These are phyloP conservation scores for Campylomormyrus numenius DNA, from an alignment of 2,113 vertebrate species.

Conservation along the genomic window DNA sequence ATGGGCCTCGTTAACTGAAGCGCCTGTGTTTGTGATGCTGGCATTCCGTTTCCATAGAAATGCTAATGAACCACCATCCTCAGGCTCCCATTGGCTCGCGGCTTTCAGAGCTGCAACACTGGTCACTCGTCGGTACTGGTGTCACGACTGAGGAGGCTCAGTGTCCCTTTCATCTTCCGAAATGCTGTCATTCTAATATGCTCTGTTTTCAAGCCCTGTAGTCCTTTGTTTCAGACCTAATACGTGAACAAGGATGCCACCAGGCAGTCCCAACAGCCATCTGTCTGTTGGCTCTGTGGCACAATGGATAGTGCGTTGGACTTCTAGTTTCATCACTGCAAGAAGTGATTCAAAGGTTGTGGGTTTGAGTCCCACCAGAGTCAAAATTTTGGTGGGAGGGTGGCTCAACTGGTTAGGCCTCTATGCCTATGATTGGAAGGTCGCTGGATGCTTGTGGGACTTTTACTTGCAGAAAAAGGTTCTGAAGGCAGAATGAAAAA, in stretches of 20 bases:
- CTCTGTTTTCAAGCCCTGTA: not conserved
- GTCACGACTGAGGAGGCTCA: not conserved
- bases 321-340: not conserved
- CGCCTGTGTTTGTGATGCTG: not conserved
- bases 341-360: not conserved
- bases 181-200: not conserved
- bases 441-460: not conserved
- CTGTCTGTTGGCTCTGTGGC: not conserved
- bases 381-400: not conserved
- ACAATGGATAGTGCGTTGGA: not conserved
- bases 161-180: not conserved
- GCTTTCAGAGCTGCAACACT: not conserved
- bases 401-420: not conserved
- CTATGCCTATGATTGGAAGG: not conserved
- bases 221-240: not conserved
- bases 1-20: not conserved
- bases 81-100: not conserved
- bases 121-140: not conserved
- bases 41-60: not conserved
- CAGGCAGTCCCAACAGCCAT: accelerated
- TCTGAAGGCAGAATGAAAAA: not conserved
- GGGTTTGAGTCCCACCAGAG: not conserved
- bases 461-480: not conserved
- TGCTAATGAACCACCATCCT: not conserved
- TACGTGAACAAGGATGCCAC: not conserved